phyloP scores from a whole-genome alignment of 2,797 vertebrate genomes.

The Poecilia gillii region DNA sequence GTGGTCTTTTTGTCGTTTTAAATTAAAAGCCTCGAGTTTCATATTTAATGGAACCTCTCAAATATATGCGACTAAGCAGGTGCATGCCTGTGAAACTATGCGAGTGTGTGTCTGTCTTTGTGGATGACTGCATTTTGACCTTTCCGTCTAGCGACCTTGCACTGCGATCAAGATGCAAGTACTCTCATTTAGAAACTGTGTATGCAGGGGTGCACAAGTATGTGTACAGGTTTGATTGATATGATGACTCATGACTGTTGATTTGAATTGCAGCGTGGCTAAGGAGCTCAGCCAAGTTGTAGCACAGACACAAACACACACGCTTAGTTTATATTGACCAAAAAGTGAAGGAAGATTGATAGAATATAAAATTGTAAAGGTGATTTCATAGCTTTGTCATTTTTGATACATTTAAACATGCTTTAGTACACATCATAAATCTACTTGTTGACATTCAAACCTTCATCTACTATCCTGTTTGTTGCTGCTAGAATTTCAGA shows the following conservation, averaged over 20 bases:
- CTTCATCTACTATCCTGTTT: not conserved
- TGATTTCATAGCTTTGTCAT: constrained; percentile 41
- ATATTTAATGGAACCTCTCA: constrained; percentile 30
- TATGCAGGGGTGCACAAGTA: constrained; percentile 6
- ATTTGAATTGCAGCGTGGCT: constrained; percentile 64
- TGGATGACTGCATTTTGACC: constrained; percentile 67
- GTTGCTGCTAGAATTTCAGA: not conserved
- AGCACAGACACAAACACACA: constrained; percentile 20
- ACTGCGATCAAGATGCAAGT: constrained; percentile 66
- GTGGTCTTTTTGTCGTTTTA: not conserved
- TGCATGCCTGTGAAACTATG: constrained; percentile 45
- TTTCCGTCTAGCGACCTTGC: constrained; percentile 70
- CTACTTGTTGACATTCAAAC: not conserved
- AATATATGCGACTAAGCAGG: constrained; percentile 48
- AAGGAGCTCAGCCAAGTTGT: constrained; percentile 56
- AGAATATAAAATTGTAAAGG: constrained; percentile 58
- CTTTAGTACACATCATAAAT: not conserved
- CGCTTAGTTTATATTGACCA: constrained; percentile 25
- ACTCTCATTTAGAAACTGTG: constrained; percentile 41
- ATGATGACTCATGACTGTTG: constrained; percentile 71
- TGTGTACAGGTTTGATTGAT: constrained; percentile 71
- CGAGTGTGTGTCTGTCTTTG: constrained; percentile 29
- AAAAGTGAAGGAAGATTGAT: constrained; percentile 42
- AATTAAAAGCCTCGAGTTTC: not conserved
- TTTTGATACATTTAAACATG: constrained; percentile 6